Percentiles rank a stretch among this genome's conserved stretches.
Conservation (phyloP, 2,888 invertebrate species). For the Lycocerus yunnanus region DNA sequence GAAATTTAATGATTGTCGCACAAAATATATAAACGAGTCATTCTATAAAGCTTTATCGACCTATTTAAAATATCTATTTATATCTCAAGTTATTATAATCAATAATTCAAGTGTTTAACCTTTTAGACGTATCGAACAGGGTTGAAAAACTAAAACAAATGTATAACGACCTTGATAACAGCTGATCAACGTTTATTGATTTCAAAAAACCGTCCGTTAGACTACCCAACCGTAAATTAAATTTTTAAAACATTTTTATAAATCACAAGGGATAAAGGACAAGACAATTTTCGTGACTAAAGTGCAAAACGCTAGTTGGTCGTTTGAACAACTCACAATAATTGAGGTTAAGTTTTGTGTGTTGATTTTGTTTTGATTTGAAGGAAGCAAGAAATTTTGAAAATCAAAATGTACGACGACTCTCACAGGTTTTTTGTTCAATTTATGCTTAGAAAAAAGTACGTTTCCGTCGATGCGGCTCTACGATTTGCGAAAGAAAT, state of each 20-base stretch:
- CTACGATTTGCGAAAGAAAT: slow-evolving; percentile 29
- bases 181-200: not conserved
- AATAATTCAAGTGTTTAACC: not conserved
- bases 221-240: not conserved
- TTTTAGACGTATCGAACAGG: not conserved
- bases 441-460: slow-evolving; percentile 45
- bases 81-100: not conserved
- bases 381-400: not conserved
- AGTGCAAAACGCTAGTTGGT: not conserved
- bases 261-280: no score
- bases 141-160: not conserved
- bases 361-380: not conserved
- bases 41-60: not conserved
- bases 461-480: slow-evolving; percentile 37
- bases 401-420: not conserved
- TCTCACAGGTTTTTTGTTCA: slow-evolving; percentile 44
- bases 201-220: no score
- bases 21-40: not conserved
- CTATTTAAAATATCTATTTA: not conserved
- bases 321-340: no score
- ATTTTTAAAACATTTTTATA: no score
- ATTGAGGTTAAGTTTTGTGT: not conserved
- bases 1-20: not conserved
- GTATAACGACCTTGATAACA: not conserved
- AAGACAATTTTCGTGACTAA: no score